Evolutionary conservation across 2,113 vertebrate genomes (phyloP).

Genomic region (Numenius arquata): DNA sequence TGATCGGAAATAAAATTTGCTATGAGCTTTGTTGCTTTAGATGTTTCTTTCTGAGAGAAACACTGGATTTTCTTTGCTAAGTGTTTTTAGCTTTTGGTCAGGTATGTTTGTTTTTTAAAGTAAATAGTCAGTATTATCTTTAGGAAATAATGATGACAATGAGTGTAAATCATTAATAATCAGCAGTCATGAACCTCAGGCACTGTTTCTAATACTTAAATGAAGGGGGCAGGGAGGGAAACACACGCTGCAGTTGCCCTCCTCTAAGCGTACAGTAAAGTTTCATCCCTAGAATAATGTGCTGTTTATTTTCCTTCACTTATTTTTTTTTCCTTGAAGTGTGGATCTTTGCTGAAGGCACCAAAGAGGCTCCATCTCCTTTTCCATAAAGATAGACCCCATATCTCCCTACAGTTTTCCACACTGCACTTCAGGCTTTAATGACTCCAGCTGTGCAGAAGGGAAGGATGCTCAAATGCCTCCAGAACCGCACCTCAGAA

Average conservation of each 20-base stretch:
- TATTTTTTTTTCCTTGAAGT: background rate
- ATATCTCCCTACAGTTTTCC: background rate
- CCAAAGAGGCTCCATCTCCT: background rate
- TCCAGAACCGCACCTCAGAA: background rate
- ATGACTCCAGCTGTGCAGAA: background rate
- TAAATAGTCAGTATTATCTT: background rate
- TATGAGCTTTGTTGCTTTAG: background rate
- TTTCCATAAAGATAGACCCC: background rate
- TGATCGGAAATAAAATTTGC: background rate
- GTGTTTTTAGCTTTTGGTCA: background rate
- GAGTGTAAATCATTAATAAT: background rate
- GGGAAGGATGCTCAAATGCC: background rate
- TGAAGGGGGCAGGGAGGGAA: background rate
- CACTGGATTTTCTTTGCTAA: background rate
- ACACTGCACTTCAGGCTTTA: background rate
- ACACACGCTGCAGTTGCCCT: background rate
- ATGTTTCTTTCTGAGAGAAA: background rate
- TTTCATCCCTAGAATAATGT: background rate
- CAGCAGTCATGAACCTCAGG: background rate
- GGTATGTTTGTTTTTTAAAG: background rate
- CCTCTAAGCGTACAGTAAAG: background rate
- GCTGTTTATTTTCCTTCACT: background rate
- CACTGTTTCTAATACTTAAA: background rate
- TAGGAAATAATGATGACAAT: background rate
- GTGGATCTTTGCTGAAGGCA: background rate